A percentile compares a stretch with the other conserved stretches of the same genome.
Evolutionary conservation across 2,888 invertebrate species (phyloP).

Genomic region (Drosophila colorata): DNA sequence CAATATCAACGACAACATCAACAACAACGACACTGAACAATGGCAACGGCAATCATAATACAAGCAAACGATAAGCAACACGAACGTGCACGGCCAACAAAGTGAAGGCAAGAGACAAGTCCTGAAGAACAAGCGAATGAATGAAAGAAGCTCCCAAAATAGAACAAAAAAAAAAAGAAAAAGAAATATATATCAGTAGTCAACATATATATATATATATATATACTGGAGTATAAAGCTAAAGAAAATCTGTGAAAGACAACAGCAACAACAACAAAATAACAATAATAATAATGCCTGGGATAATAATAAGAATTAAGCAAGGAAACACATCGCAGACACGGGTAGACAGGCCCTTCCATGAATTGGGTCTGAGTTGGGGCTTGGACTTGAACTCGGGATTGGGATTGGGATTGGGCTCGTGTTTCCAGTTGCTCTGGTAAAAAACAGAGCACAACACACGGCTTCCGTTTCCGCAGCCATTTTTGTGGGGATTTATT

Average conservation of each 20-base stretch:
- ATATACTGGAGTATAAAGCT: slow-evolving; percentile 22
- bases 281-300: slow-evolving; percentile 72
- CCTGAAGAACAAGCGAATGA: slow-evolving; percentile 39
- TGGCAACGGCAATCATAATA: slow-evolving; percentile 74
- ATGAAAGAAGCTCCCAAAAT: slow-evolving; percentile 37
- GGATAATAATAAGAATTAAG: slow-evolving; percentile 82
- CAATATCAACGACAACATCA: slow-evolving; percentile 35
- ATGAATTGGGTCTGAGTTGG: slow-evolving; percentile 36
- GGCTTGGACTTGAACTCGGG: slow-evolving; percentile 17
- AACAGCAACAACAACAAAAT: slow-evolving; percentile 37
- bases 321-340: slow-evolving; percentile 81
- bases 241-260: slow-evolving; percentile 72
- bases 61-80: slow-evolving; percentile 78
- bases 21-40: slow-evolving; percentile 55
- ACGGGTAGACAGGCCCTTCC: slow-evolving; percentile 56
- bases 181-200: slow-evolving; percentile 17
- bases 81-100: slow-evolving; percentile 60
- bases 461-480: slow-evolving; percentile 82
- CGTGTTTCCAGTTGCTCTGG: slow-evolving; percentile 22
- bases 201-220: slow-evolving; percentile 23
- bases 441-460: slow-evolving; percentile 62
- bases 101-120: slow-evolving; percentile 48
- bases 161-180: neutral
- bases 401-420: slow-evolving; percentile 23
- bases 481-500: slow-evolving; percentile 83